Evolutionary conservation across 1,140 invertebrate species (phyloP).

Genomic region (Heliothis subflexa): DNA sequence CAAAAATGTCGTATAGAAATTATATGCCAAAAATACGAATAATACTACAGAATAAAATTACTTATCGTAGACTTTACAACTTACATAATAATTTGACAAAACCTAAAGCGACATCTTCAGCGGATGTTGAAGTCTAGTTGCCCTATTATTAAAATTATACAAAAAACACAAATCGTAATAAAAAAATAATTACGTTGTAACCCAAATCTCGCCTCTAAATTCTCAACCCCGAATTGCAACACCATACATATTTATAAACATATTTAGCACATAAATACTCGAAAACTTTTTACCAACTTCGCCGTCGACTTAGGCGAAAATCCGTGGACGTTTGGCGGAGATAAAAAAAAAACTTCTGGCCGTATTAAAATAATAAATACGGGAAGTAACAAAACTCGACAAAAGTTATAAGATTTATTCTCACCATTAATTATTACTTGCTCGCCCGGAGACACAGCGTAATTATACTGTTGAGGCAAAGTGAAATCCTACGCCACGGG

Average conservation of each 20-base stretch:
- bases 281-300: slow-evolving; percentile 25
- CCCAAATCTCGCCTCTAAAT: neutral
- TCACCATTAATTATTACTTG: slow-evolving; percentile 73
- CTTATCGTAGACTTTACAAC: too few species aligned
- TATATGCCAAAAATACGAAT: too few species aligned
- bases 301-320: slow-evolving; percentile 43
- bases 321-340: slow-evolving; percentile 43
- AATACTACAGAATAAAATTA: too few species aligned
- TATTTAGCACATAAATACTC: slow-evolving; percentile 11
- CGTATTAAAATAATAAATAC: slow-evolving; percentile 67
- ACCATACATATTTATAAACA: slow-evolving; percentile 33
- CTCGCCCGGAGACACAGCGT: slow-evolving; percentile 70
- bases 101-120: too few species aligned
- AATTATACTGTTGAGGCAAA: slow-evolving; percentile 75
- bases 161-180: neutral
- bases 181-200: neutral
- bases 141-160: neutral
- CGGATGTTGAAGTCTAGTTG: too few species aligned
- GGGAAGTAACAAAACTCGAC: slow-evolving; percentile 69
- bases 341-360: slow-evolving; percentile 56
- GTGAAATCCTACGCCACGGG: slow-evolving; percentile 69
- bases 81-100: too few species aligned
- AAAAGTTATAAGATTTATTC: slow-evolving; percentile 78
- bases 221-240: slow-evolving; percentile 1
- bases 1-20: too few species aligned